A percentile compares a stretch with the other conserved stretches of the same genome.
phyloP scores from a whole-genome alignment of 2,888 invertebrate genomes.

The Stenodema calcarata region DNA sequence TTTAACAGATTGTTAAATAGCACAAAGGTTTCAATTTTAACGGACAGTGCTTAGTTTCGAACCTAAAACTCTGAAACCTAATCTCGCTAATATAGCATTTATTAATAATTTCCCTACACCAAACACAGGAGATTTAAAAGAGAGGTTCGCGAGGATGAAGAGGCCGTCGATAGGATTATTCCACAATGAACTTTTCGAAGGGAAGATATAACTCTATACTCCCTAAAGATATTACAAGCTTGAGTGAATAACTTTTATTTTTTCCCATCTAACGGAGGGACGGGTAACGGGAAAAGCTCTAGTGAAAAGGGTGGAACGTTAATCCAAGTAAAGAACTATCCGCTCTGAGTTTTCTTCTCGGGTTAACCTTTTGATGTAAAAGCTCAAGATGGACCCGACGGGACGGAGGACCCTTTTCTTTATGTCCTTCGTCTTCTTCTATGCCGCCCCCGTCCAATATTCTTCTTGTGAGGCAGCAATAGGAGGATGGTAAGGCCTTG shows the following conservation, averaged over 20 bases:
- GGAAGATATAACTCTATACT: not conserved
- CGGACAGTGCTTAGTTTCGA: too few species aligned
- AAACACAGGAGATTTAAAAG: too few species aligned
- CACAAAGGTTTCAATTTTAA: too few species aligned
- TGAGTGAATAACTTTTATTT: not conserved
- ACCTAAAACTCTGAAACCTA: too few species aligned
- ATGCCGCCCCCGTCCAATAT: not conserved
- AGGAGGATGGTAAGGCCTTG: not conserved
- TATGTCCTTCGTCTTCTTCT: not conserved
- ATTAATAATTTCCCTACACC: too few species aligned
- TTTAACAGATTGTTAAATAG: too few species aligned
- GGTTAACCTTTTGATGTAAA: conserved; percentile 30
- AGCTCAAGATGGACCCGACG: not conserved
- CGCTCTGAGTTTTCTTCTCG: conserved; percentile 6
- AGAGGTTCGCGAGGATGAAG: too few species aligned
- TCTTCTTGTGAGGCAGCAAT: not conserved
- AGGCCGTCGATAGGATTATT: too few species aligned
- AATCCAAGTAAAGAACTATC: conserved; percentile 32
- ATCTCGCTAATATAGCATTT: too few species aligned
- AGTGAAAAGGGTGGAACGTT: conserved; percentile 3
- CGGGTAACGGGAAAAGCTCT: not conserved
- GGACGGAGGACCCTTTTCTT: not conserved
- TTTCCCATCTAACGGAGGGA: not conserved
- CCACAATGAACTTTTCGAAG: not conserved
- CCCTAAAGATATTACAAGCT: not conserved